Percentiles rank a stretch among this genome's conserved stretches.
phyloP scores from a whole-genome alignment of 2,888 invertebrate species.

The Steinernema carpocapsae region DNA sequence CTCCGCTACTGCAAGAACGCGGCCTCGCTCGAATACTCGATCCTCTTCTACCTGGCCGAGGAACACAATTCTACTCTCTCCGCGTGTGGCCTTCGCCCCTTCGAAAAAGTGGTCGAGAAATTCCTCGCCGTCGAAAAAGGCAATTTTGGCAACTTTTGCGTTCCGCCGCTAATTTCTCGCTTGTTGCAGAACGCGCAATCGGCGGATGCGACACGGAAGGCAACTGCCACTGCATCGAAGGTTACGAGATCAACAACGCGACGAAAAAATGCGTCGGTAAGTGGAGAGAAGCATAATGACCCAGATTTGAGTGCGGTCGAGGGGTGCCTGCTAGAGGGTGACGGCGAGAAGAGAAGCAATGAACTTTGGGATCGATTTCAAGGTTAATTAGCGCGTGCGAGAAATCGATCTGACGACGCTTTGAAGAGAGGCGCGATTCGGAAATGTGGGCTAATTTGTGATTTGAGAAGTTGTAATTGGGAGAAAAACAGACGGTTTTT shows the following conservation, averaged over 20 bases:
- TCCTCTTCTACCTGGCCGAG: not conserved
- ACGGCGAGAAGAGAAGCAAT: conserved; percentile 3
- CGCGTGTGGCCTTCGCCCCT: conserved; percentile 29
- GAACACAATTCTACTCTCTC: conserved; percentile 6
- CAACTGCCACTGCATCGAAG: conserved; percentile 53
- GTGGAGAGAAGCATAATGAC: conserved; percentile 21
- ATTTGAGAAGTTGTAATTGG: no score
- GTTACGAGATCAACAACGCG: conserved; percentile 52
- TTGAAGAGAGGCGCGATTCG: no score
- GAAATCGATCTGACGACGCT: not conserved
- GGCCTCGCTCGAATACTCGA: conserved; percentile 17
- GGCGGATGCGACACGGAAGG: conserved; percentile 55
- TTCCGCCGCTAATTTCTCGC: not conserved
- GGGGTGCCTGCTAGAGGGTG: conserved; percentile 19
- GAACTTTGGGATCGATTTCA: conserved; percentile 29
- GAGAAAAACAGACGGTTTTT: no score
- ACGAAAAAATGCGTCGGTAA: conserved; percentile 53
- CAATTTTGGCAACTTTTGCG: not conserved
- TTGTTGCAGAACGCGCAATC: conserved; percentile 41
- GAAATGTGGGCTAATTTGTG: no score
- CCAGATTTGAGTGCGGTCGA: not conserved
- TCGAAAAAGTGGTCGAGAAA: conserved; percentile 28
- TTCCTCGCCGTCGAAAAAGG: conserved; percentile 29
- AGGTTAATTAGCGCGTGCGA: conserved; percentile 19
- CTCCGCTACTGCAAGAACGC: conserved; percentile 38